These are phyloP conservation scores for Ia io DNA, from an alignment of 2,113 vertebrate genomes.

Conservation along the genomic window DNA sequence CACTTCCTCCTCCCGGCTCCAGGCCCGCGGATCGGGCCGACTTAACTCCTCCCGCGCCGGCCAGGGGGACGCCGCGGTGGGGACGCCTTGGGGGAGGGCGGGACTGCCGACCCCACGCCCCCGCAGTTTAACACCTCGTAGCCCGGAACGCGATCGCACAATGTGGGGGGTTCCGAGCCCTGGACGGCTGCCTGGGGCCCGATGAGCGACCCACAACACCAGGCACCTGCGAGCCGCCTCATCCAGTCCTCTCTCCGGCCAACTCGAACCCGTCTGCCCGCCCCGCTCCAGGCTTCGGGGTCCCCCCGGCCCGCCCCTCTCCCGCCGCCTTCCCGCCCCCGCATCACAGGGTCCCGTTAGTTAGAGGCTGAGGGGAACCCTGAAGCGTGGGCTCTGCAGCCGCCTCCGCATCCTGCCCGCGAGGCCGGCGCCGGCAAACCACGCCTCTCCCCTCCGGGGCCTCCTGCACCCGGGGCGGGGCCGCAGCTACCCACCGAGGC, in stretches of 20 bases:
- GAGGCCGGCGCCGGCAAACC: neutral
- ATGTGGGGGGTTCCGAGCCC: neutral
- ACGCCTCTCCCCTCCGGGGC: neutral
- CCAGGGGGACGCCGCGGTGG: neutral
- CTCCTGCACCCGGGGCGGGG: neutral
- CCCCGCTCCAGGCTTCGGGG: neutral
- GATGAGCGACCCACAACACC: neutral
- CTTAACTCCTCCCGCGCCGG: conserved; percentile 61
- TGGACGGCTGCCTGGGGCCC: neutral
- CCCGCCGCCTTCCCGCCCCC: neutral
- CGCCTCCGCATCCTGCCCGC: neutral
- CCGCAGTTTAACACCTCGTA: conserved; percentile 50
- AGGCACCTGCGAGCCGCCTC: neutral
- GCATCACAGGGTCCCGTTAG: neutral
- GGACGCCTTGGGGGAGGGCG: neutral
- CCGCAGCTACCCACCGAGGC: neutral
- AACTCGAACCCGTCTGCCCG: neutral
- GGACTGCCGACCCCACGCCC: conserved; percentile 16
- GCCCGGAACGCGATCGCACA: conserved; percentile 10
- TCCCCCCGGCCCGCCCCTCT: neutral
- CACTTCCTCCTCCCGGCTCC: conserved; percentile 2
- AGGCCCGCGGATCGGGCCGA: conserved; percentile 65
- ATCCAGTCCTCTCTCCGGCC: neutral
- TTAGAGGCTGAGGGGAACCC: neutral
- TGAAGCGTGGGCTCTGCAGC: conserved; percentile 38